Evolutionary conservation across 37 sponge, comb jelly and placozoan species (phyloP), one percentile per base, ranked within the genome.

Genomic region (Sycon ciliatum): DNA sequence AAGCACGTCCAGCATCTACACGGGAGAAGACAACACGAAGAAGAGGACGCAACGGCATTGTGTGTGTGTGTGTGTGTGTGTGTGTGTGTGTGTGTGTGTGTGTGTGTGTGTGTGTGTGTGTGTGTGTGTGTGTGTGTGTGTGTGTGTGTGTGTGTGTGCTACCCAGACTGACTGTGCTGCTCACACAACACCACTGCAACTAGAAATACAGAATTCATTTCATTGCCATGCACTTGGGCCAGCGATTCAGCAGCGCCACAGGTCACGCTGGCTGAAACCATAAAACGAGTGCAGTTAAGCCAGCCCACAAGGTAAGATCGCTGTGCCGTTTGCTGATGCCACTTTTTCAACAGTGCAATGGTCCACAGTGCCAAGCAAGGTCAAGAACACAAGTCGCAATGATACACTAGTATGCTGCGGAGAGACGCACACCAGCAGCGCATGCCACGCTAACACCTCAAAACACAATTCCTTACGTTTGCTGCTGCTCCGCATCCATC

Each of bases 1-100:
- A 91, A 87, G 39, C 63, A 3, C 4, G 74, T 66, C 24, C 64
- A 69, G 18, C 27, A 32, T 27, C 71, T 69, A 20, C 3, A n/a
- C 40, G 38, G 4, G 38, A 40, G 4, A 20, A 28, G 3, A 2
- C 26, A 27, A 2, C 26, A 27, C 26, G 24, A 27, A 27, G 56
- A 27, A 1, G 56, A 27, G 56, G 2, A 27, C 26, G 4, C 3
- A 27, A 27, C n/a, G n/a, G n/a, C n/a, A n/a, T n/a, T n/a, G n/a
- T n/a, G n/a, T n/a, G n/a, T n/a, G n/a, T n/a, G n/a, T 55, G 56
- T 23, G 22, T 23, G 56, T 1, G 67, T 33, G 67, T 67, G 35
- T 6, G 20, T 28, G 11, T 35, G 67, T 34, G 35, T 28, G 38
- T 31, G 65, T 64, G 34, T 31, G 65, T 32, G 30, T 64, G 65